These are phyloP conservation scores for Archivesica marissinica DNA, from an alignment of 1,140 invertebrate genomes.

Conservation along the genomic window DNA sequence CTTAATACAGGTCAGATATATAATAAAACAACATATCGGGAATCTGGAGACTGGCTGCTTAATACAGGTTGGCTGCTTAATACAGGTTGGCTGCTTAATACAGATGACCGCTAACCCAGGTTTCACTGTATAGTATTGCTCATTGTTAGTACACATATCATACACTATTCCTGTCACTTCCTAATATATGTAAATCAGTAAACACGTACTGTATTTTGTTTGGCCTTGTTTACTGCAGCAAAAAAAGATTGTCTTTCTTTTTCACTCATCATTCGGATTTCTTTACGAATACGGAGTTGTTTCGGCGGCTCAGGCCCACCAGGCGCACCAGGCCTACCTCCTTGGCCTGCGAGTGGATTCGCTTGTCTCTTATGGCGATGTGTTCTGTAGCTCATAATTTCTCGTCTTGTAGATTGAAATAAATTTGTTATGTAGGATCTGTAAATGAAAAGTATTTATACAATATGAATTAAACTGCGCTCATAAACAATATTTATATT, in stretches of 20 bases:
- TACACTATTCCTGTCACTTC: too few relatives aligned
- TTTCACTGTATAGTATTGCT: too few relatives aligned
- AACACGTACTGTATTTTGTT: slow-evolving; percentile 78
- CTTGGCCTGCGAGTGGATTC: neutral
- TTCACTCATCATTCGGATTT: slow-evolving; percentile 81
- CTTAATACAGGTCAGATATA: too few relatives aligned
- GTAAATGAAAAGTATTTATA: neutral
- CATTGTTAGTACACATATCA: too few relatives aligned
- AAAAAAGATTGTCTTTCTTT: slow-evolving; percentile 78
- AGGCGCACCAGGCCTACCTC: neutral
- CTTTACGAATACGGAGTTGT: slow-evolving; percentile 70
- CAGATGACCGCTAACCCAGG: too few relatives aligned
- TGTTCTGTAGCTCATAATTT: neutral
- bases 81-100: too few relatives aligned
- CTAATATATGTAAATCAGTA: too few relatives aligned
- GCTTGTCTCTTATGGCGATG: slow-evolving; percentile 45
- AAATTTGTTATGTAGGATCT: slow-evolving; percentile 9
- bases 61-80: too few relatives aligned
- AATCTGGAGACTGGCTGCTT: too few relatives aligned
- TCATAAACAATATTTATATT: too few relatives aligned
- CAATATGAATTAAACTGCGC: too few relatives aligned
- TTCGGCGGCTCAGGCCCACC: neutral
- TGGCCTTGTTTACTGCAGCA: slow-evolving; percentile 78
- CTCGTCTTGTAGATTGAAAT: neutral
- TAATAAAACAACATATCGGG: too few relatives aligned